phyloP scores from a whole-genome alignment of 2,797 vertebrate genomes.

The Poecile montanus region DNA sequence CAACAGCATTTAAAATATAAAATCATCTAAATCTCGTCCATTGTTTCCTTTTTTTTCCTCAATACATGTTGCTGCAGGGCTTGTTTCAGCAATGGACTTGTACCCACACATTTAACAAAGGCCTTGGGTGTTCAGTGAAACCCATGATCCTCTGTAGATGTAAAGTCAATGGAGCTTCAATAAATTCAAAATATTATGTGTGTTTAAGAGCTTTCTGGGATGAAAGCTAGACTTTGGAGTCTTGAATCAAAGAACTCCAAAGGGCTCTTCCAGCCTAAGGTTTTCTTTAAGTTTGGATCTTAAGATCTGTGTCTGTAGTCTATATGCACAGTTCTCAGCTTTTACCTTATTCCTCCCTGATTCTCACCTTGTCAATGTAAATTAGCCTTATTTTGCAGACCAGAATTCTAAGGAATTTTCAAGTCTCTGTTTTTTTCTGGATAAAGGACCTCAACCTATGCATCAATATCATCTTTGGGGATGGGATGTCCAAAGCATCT shows the following conservation, averaged over 20 bases:
- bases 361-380: not conserved
- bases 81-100: not conserved
- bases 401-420: not conserved
- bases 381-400: not conserved
- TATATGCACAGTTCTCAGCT: rapidly evolving
- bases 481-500: not conserved
- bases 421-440: not conserved
- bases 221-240: not conserved
- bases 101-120: not conserved
- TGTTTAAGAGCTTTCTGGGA: not conserved
- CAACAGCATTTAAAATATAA: not conserved
- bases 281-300: not conserved
- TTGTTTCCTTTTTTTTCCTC: not conserved
- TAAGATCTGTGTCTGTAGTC: not conserved
- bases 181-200: not conserved
- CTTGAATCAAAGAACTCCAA: not conserved
- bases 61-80: not conserved
- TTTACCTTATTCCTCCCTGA: not conserved
- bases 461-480: not conserved
- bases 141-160: not conserved
- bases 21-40: rapidly evolving
- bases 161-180: not conserved
- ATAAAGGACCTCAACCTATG: not conserved
- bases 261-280: not conserved
- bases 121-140: not conserved